Conservation (phyloP, 2,888 invertebrate species). For the Gortyna flavago region DNA sequence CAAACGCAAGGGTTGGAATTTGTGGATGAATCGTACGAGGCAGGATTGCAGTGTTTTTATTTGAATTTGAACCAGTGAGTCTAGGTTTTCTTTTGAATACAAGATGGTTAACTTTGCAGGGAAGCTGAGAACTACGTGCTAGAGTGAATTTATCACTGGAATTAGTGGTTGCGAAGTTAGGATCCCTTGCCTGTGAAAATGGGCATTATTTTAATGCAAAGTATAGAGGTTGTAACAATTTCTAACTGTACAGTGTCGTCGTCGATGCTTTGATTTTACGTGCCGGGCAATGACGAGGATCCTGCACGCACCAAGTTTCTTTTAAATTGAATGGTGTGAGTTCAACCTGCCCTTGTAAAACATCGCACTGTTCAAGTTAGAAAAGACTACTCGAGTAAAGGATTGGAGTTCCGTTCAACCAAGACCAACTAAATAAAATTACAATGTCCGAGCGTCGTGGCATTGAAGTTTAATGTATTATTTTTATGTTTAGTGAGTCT, state of each 20-base stretch:
- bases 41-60: conserved; percentile 82
- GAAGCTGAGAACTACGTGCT: conserved; percentile 89
- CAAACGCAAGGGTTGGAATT: conserved; percentile 87
- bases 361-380: conserved; percentile 90
- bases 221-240: conserved; percentile 95
- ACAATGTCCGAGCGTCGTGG: conserved; percentile 78
- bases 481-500: conserved; percentile 90
- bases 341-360: conserved; percentile 84
- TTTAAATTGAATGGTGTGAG: conserved; percentile 90
- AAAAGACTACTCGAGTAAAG: conserved; percentile 89
- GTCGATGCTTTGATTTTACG: conserved; percentile 75
- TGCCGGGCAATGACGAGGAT: conserved; percentile 81
- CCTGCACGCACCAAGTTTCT: conserved; percentile 88
- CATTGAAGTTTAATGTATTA: conserved; percentile 78
- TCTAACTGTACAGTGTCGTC: conserved; percentile 87
- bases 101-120: conserved; percentile 89
- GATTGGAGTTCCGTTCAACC: conserved; percentile 90
- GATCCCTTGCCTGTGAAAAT: conserved; percentile 93
- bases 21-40: conserved; percentile 76
- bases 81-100: conserved; percentile 87
- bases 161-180: conserved; percentile 87
- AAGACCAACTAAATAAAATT: conserved; percentile 89
- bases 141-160: conserved; percentile 88
- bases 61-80: conserved; percentile 81
- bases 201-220: conserved; percentile 97